Base-by-base conservation (phyloP, 1,140 invertebrate genomes). In the Brachionus manjavacas region DNA sequence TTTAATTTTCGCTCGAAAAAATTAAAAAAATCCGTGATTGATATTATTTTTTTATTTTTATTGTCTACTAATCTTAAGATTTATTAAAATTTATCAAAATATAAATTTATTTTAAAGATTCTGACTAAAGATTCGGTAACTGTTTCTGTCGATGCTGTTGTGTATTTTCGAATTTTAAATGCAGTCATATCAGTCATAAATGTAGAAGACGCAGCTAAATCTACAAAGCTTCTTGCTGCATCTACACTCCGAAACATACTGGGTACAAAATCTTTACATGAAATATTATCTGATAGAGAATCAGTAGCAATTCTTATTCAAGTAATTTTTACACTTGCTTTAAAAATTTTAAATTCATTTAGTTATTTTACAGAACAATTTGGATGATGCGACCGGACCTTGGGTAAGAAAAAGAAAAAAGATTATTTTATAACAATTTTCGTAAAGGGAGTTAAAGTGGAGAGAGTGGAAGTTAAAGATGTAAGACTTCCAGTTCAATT, bases 401-500 rank as follows among this genome's bases (percentile, higher is more conserved):
- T 84, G 64, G 81, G 81, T 81, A 81, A 35, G 7, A 35, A 81
- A 16, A 66, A 16, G 20, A 4, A 49, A 49, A 49, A 25, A 14
- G 7, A 49, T 25, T 25, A 1, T 74, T 74, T 28, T 49, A 20
- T 78, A 6, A 43, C 4, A 25, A 39, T 46, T 78, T 78, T 52
- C 12, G 14, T 23, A 35, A 70, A 72, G 81, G 81, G 81, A 16
- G 66, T 84, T 9, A 84, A 68, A 70, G 81, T 84, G 14, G 81
- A 84, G 43, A 46, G 60, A 72, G 81, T 84, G 4, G 81, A 84
- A 70, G 66, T 84, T 6, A 84, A 84, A 84, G 87, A 88, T 76
- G 87, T 87, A 0, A 76, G 87, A 49, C 80, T 88, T 0, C 87
- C 87, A 7, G 84, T 87, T 55, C 86, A 87, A 84, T 79, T 88